A percentile compares a stretch with the other conserved stretches of the same genome.
phyloP scores from a whole-genome alignment of 2,888 invertebrate genomes.

The Cataglyphis altisquamis region DNA sequence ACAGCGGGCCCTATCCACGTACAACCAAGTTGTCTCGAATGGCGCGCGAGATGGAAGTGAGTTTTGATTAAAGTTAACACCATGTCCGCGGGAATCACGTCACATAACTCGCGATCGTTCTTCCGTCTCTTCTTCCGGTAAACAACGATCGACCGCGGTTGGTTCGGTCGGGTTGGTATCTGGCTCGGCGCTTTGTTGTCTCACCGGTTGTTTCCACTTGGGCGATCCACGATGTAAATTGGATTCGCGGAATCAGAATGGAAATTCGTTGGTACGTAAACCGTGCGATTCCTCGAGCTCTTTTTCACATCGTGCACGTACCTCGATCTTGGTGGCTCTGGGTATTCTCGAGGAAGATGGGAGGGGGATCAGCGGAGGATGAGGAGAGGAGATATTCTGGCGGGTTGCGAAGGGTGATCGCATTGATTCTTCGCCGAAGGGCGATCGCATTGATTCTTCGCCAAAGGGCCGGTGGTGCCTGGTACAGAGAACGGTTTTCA shows the following conservation, averaged over 20 bases:
- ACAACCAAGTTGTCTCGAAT: conserved; percentile 37
- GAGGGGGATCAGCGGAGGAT: conserved; percentile 17
- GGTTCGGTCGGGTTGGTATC: conserved; percentile 35
- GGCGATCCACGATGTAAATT: conserved; percentile 65
- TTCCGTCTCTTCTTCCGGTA: conserved; percentile 38
- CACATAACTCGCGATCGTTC: conserved; percentile 45
- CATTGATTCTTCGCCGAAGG: conserved; percentile 74
- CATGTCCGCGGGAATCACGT: conserved; percentile 5
- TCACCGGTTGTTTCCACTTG: conserved; percentile 56
- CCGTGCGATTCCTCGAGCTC: conserved; percentile 41
- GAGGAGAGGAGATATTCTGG: conserved; percentile 38
- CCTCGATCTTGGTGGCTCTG: conserved; percentile 30
- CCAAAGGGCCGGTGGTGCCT: conserved; percentile 59
- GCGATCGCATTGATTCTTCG: conserved; percentile 73
- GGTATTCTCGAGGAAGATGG: not conserved
- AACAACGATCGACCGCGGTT: conserved; percentile 37
- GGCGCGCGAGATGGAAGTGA: conserved; percentile 35
- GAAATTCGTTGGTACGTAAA: conserved; percentile 65
- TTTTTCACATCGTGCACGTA: conserved; percentile 61
- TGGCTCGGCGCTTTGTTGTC: conserved; percentile 57
- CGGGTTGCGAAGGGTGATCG: conserved; percentile 61
- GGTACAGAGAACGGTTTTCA: conserved; percentile 60
- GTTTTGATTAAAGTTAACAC: conserved; percentile 51
- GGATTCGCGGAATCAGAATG: conserved; percentile 68
- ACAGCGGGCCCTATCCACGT: conserved; percentile 10